Evolutionary conservation across 2,113 vertebrate genomes (phyloP).

Genomic region (Triplophysa tibetana): DNA sequence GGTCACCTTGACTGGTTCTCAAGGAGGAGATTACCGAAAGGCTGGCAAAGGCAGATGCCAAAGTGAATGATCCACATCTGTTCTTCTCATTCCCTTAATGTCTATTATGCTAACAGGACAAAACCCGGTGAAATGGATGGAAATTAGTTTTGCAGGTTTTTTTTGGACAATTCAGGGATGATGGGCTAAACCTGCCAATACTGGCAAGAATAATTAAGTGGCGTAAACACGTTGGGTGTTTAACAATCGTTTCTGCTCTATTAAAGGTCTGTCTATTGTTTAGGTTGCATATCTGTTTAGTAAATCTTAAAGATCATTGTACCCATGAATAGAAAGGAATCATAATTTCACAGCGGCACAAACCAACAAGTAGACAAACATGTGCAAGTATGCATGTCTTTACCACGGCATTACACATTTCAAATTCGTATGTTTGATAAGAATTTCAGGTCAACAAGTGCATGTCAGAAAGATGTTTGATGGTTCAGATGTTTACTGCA

Average conservation of each 20-base stretch:
- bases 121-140: constrained; percentile 65
- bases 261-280: constrained; percentile 45
- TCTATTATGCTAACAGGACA: constrained; percentile 55
- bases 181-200: constrained; percentile 4
- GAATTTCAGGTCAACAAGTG: too few species aligned
- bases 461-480: too few species aligned
- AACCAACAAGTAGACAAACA: background rate
- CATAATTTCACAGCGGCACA: background rate
- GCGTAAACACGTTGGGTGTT: constrained; percentile 28
- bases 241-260: constrained; percentile 8
- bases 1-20: constrained; percentile 18
- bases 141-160: constrained; percentile 47
- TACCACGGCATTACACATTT: background rate
- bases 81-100: constrained; percentile 67
- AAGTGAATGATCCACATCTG: constrained; percentile 66
- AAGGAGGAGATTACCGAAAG: constrained; percentile 16
- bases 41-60: constrained; percentile 40
- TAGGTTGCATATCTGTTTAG: background rate
- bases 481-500: too few species aligned
- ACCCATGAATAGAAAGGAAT: constrained; percentile 24
- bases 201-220: constrained; percentile 5
- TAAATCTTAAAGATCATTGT: constrained; percentile 23
- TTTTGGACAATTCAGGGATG: constrained; percentile 61
- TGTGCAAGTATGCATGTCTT: background rate
- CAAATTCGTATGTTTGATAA: too few species aligned